Evolutionary conservation across 2,797 vertebrate species (phyloP).

Genomic region (Gambusia yucatana): DNA sequence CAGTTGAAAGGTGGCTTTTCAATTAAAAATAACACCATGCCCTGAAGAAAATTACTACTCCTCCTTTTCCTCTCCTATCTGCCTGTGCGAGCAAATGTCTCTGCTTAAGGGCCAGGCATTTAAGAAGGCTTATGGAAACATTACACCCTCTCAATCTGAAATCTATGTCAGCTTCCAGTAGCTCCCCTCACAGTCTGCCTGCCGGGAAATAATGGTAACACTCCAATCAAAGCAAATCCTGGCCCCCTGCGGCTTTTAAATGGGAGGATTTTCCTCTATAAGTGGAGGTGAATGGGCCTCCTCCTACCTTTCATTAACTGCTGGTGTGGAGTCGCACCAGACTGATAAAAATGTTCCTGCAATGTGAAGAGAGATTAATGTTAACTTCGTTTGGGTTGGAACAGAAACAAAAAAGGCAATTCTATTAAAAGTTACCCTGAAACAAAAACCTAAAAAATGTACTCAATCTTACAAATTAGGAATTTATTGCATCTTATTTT

Average conservation of each 20-base stretch:
- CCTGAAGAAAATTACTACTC: neutral
- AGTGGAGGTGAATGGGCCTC: slow-evolving; percentile 5
- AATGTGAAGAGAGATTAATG: neutral
- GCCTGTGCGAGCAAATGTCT: neutral
- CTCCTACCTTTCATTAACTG: slow-evolving; percentile 11
- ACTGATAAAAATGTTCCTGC: neutral
- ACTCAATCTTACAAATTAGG: neutral
- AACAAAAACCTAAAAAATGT: neutral
- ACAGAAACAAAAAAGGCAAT: slow-evolving; percentile 7
- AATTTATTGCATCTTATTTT: neutral
- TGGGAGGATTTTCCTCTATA: slow-evolving; percentile 12
- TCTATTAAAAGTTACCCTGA: neutral
- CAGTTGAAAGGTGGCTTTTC: neutral
- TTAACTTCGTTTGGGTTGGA: neutral
- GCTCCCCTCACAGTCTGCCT: slow-evolving; percentile 11
- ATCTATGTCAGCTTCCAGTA: slow-evolving; percentile 4
- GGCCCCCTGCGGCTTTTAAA: slow-evolving; percentile 5
- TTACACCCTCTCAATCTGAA: slow-evolving; percentile 9
- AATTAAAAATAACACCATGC: neutral
- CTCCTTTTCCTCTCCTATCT: neutral
- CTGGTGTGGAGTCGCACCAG: neutral
- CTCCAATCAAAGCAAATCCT: neutral
- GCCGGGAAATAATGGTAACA: neutral
- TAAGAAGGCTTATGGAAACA: slow-evolving; percentile 10
- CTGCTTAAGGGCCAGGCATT: neutral